Percentiles rank a stretch among this genome's conserved stretches.
Conservation (phyloP, 2,888 invertebrate genomes). For the Ormyrus thymus region DNA sequence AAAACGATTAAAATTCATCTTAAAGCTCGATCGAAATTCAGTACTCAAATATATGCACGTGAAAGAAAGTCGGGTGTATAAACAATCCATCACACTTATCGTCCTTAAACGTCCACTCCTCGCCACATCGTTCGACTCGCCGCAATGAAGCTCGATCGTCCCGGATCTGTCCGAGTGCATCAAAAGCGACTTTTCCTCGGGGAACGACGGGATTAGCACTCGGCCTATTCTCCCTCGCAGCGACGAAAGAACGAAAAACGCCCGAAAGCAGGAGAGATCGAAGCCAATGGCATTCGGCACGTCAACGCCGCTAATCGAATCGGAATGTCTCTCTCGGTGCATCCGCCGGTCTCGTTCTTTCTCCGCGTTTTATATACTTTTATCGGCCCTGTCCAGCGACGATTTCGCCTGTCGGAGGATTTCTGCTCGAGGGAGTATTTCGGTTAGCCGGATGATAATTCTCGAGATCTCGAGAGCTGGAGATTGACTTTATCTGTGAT, state of each 20-base stretch:
- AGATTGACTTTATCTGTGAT: neutral
- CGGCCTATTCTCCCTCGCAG: neutral
- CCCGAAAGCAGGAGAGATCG: neutral
- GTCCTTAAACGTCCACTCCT: too few relatives aligned
- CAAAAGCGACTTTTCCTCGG: neutral
- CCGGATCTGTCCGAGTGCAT: neutral
- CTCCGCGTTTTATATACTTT: constrained; percentile 7
- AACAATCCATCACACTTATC: too few relatives aligned
- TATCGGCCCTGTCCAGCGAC: neutral
- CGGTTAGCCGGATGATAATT: constrained; percentile 2
- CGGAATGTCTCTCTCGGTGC: neutral
- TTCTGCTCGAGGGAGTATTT: neutral
- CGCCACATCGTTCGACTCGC: too few relatives aligned
- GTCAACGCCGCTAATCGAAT: constrained; percentile 7
- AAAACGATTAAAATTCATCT: too few relatives aligned
- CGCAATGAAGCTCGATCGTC: too few relatives aligned
- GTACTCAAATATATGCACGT: too few relatives aligned
- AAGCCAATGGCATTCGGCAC: constrained; percentile 20
- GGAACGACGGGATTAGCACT: neutral
- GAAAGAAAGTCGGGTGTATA: too few relatives aligned
- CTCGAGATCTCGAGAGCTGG: too few relatives aligned
- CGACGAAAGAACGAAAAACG: neutral
- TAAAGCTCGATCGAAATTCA: too few relatives aligned
- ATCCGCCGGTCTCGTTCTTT: constrained; percentile 1
- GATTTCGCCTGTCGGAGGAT: constrained; percentile 1